Percentiles rank a stretch among this genome's conserved stretches.
These are phyloP conservation scores for Nomada hirtipes DNA, from an alignment of 2,888 invertebrate genomes.

Conservation along the genomic window DNA sequence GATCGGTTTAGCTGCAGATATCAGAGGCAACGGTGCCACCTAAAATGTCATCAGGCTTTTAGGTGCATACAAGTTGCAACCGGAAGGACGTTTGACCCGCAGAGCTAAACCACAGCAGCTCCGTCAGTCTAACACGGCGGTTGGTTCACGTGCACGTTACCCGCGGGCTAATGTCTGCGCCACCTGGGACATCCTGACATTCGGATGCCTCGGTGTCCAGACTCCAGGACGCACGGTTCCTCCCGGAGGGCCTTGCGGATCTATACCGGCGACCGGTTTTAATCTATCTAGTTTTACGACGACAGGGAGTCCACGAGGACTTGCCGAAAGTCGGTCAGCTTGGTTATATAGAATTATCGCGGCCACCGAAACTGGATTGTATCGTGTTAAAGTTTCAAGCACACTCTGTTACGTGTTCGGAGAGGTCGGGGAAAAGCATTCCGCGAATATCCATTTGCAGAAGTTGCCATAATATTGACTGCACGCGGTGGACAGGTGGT, in stretches of 20 bases:
- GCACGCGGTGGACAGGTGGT: not conserved
- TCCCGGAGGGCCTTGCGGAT: slow-evolving; percentile 34
- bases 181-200: slow-evolving; percentile 72
- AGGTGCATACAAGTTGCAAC: slow-evolving; percentile 27
- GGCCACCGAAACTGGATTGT: not conserved
- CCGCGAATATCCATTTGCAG: not conserved
- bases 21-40: not conserved
- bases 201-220: slow-evolving; percentile 51
- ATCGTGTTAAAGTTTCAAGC: slow-evolving; percentile 11
- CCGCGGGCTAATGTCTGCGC: slow-evolving; percentile 65
- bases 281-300: slow-evolving; percentile 61
- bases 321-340: slow-evolving; percentile 24
- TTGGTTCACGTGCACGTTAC: slow-evolving; percentile 61
- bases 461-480: too few relatives aligned
- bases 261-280: slow-evolving; percentile 52
- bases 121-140: slow-evolving; percentile 60
- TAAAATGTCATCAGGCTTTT: slow-evolving; percentile 47
- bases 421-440: not conserved
- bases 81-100: slow-evolving; percentile 39
- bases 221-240: slow-evolving; percentile 18
- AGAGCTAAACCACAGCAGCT: slow-evolving; percentile 64
- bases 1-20: not conserved
- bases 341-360: slow-evolving; percentile 34
- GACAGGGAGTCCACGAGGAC: slow-evolving; percentile 48
- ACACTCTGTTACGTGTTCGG: not conserved